These are phyloP conservation scores for Arvicanthis niloticus DNA, from an alignment of 2,113 vertebrate species.

Conservation along the genomic window DNA sequence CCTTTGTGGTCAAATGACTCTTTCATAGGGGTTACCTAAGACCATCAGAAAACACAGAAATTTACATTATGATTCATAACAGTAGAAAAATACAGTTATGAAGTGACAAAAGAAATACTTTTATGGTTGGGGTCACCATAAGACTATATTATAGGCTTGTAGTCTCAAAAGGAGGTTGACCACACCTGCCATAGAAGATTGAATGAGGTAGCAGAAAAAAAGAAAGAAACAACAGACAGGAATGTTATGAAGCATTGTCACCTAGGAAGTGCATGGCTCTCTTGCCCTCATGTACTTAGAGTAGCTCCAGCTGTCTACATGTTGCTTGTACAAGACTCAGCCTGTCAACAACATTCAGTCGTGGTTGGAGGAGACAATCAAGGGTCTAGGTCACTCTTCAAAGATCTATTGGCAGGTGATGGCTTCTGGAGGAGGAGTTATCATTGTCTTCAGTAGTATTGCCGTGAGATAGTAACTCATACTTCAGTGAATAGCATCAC, in stretches of 20 bases:
- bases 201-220: not conserved
- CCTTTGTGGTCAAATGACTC: too few species aligned
- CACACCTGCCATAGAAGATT: not conserved
- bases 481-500: not conserved
- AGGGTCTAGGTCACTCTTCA: not conserved
- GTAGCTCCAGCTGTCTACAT: not conserved
- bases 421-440: too few species aligned
- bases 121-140: too few species aligned
- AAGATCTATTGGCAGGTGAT: not conserved
- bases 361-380: not conserved
- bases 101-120: too few species aligned
- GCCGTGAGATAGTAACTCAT: not conserved
- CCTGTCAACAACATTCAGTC: not conserved
- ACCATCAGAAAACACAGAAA: too few species aligned
- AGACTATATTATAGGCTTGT: not conserved
- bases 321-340: not conserved
- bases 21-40: too few species aligned
- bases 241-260: accelerated
- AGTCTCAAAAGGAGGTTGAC: not conserved
- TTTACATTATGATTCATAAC: too few species aligned
- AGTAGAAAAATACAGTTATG: too few species aligned
- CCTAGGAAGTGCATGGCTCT: not conserved
- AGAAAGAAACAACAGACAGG: not conserved
- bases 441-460: not conserved
- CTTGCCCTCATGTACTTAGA: not conserved